These are phyloP conservation scores for Ischnus inquisitorius DNA, from an alignment of 2,888 invertebrate species.

Conservation along the genomic window DNA sequence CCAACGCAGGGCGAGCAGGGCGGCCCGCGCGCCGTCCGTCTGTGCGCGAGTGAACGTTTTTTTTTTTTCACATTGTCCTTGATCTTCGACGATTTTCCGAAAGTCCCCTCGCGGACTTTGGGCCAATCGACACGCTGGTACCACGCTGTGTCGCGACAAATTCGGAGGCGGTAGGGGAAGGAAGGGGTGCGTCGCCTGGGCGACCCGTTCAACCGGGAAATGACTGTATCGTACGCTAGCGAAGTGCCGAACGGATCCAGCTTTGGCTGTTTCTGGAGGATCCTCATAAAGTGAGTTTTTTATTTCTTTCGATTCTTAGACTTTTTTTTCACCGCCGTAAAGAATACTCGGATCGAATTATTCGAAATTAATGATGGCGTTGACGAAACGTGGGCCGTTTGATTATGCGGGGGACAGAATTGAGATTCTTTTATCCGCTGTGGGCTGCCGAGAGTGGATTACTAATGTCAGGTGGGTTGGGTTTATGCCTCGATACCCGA, in stretches of 20 bases:
- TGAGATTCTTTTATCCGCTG: conserved; percentile 41
- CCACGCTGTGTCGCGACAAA: conserved; percentile 61
- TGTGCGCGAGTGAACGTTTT: conserved; percentile 79
- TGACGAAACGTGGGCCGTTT: conserved; percentile 21
- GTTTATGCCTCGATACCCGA: conserved; percentile 44
- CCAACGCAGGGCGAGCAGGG: conserved; percentile 58
- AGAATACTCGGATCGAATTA: not conserved
- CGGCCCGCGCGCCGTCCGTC: conserved; percentile 79
- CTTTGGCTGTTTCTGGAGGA: conserved; percentile 97
- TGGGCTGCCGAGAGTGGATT: conserved; percentile 40
- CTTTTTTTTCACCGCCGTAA: not conserved
- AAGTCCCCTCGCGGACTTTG: conserved; percentile 28
- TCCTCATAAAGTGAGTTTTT: conserved; percentile 93
- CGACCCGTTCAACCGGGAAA: conserved; percentile 83
- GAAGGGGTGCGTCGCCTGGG: conserved; percentile 69
- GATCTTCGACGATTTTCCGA: conserved; percentile 20
- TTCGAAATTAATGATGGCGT: not conserved
- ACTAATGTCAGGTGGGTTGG: conserved; percentile 63
- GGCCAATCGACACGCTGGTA: conserved; percentile 42
- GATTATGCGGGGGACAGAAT: conserved; percentile 16
- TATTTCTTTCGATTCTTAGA: not conserved
- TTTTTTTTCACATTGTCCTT: conserved; percentile 22
- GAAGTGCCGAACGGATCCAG: conserved; percentile 97
- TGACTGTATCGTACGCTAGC: conserved; percentile 96
- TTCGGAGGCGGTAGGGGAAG: conserved; percentile 48